Base-by-base conservation (phyloP, 2,797 vertebrate genomes). In the Esox lucius region DNA sequence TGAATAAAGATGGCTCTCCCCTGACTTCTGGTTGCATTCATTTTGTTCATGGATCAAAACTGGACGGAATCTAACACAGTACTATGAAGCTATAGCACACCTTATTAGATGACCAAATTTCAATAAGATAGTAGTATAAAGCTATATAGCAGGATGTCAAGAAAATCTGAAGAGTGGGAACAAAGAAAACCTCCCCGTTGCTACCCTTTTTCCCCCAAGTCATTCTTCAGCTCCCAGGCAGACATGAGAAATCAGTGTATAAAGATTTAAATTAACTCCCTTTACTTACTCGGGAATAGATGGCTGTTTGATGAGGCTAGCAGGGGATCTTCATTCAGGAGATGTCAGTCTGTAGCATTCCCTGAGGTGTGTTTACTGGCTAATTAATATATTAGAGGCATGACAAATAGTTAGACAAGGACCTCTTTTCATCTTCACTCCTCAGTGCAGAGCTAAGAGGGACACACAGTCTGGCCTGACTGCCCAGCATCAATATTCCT, bases 371-470 rank as follows among this genome's bases (percentile, higher is more conserved):
- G 80, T 78, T 80, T 81, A 81, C 75, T 42, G 74, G 80, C 75
- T 73, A 80, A 81, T 81, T 81, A 78, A 80, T 84, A 83, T 75
- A 83, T 84, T 78, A 80, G 77, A 76, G 71, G 68, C 68, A 53
- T 75, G 80, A 72, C 74, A 78, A 80, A 70, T 75, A 80, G 75
- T 81, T 78, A 78, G 75, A 79, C 73, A 68, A 72, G 79, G 76
- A 72, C 72, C 74, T 70, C 78, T 74, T 59, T 33, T 68, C 67
- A 62, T 73, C 53, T 48, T 72, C 70, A 49, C 59, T 62, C 74
- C 76, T 35, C 62, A 71, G 69, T 67, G 75, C 81, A 66, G 31
- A 80, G 74, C 42, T 75, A 73, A 78, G 72, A 78, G 72, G 62
- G 70, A 71, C 31, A 46, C 59, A 70, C 68, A 65, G 49, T 71